Evolutionary conservation across 2,113 vertebrate genomes (phyloP).

Genomic region (Plotosus lineatus): DNA sequence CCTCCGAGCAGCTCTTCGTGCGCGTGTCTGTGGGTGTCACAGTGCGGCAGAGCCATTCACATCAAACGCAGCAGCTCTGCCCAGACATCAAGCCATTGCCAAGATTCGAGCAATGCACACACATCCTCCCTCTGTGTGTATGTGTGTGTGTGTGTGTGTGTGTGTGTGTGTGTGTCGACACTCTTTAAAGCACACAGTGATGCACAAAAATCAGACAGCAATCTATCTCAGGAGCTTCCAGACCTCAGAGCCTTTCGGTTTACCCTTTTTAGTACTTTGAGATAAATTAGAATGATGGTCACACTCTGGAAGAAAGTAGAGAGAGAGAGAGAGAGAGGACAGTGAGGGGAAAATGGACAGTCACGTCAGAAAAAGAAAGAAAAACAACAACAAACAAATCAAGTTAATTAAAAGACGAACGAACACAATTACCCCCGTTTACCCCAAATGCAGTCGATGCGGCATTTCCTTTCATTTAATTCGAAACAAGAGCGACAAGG

Average conservation of each 20-base stretch:
- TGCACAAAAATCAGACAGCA: conserved; percentile 13
- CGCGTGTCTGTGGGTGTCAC: too few relatives aligned
- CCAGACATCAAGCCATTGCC: neutral
- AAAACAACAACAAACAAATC: neutral
- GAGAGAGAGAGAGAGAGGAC: neutral
- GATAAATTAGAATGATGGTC: conserved; percentile 54
- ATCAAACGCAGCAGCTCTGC: neutral
- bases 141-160: neutral
- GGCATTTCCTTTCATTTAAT: neutral
- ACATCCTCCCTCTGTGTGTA: neutral
- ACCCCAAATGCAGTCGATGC: neutral
- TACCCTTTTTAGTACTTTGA: conserved; percentile 44
- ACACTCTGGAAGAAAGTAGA: conserved; percentile 60
- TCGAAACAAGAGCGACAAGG: neutral
- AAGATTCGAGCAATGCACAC: neutral
- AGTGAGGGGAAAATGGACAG: neutral
- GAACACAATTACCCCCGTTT: neutral
- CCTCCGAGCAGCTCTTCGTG: neutral
- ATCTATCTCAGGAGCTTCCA: neutral
- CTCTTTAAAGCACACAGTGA: conserved; percentile 10
- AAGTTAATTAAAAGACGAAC: neutral
- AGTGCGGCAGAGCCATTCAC: neutral
- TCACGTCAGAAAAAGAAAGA: neutral
- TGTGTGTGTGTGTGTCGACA: neutral
- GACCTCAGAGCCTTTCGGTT: conserved; percentile 33